phyloP scores from a whole-genome alignment of 2,113 vertebrate genomes.

The Neopipo cinnamomea region DNA sequence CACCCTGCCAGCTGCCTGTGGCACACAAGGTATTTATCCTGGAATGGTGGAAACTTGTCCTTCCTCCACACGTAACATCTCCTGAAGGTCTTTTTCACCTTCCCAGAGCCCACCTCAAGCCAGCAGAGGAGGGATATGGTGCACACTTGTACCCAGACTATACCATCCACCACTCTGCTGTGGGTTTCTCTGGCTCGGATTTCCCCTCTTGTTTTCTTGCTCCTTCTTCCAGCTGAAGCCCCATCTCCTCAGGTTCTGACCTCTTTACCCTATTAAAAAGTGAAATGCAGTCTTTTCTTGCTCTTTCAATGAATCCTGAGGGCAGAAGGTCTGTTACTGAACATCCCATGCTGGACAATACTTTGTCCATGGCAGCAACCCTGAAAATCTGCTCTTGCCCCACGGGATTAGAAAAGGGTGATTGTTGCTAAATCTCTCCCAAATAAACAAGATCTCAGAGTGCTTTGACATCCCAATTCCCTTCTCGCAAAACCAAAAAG shows the following conservation, averaged over 20 bases:
- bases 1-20: too few species aligned
- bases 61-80: neutral
- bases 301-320: neutral
- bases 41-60: neutral
- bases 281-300: neutral
- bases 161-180: too few species aligned
- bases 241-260: neutral
- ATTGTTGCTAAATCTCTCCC: neutral
- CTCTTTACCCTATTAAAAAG: neutral
- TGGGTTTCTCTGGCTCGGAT: neutral
- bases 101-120: neutral
- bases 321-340: neutral
- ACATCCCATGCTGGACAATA: neutral
- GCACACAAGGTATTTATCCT: neutral
- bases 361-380: neutral
- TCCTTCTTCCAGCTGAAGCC: neutral
- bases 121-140: neutral
- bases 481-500: neutral
- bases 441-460: neutral
- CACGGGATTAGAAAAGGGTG: neutral
- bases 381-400: neutral
- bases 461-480: neutral
- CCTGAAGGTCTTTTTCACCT: neutral
- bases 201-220: neutral
- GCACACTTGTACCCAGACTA: neutral